These are phyloP conservation scores for Alces alces DNA, from an alignment of 2,113 vertebrate species.

Conservation along the genomic window DNA sequence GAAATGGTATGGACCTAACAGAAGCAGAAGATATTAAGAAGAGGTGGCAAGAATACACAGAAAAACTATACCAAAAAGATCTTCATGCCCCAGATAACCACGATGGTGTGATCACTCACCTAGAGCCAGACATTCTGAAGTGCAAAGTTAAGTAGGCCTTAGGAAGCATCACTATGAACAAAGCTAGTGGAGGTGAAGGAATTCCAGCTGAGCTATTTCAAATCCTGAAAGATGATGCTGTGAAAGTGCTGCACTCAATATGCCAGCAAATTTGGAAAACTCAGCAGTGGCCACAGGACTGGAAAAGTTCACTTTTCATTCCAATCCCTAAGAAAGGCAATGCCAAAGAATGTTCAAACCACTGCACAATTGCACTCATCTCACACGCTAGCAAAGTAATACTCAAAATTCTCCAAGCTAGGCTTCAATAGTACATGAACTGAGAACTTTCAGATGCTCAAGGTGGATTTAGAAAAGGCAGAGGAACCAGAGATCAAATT, in stretches of 20 bases:
- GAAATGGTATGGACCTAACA: background rate
- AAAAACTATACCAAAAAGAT: background rate
- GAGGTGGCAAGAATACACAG: background rate
- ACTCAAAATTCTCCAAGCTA: background rate
- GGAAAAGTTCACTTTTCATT: fast-evolving
- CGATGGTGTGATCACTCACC: background rate
- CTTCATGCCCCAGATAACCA: background rate
- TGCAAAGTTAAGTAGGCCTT: background rate
- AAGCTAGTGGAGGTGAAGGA: background rate
- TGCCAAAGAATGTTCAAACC: background rate
- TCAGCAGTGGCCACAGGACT: background rate
- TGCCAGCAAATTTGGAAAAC: background rate
- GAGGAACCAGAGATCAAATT: background rate
- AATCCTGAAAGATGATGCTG: background rate
- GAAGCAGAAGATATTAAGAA: background rate
- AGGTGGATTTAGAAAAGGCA: background rate
- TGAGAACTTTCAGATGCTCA: background rate
- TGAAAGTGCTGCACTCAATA: background rate
- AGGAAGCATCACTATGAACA: background rate
- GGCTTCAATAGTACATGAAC: background rate
- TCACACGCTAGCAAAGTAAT: background rate
- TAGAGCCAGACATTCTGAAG: background rate
- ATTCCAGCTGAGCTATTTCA: background rate
- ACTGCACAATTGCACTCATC: background rate
- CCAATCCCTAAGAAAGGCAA: background rate